Base-by-base conservation (phyloP, 64 coral and sea anemone genomes). In the Stichodactyla mertensii region DNA sequence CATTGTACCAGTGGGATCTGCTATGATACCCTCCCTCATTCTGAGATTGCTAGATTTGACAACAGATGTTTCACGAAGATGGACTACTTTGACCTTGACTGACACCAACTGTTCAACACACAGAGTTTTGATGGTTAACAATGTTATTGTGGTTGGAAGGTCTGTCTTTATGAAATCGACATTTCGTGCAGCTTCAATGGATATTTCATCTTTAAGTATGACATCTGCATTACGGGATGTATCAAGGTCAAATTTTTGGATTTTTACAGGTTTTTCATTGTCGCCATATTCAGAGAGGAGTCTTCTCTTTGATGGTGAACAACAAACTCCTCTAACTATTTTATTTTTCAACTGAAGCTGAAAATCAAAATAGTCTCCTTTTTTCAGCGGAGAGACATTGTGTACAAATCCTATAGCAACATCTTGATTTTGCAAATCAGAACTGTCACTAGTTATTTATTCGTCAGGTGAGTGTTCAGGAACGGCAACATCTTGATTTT, bases 1-100 rank as follows among this genome's bases (percentile, higher is more conserved):
- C 20, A 93, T 91, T 6, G 51, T 81, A 12, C 57, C 67, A 85
- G 86, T 89, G 53, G 58, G 87, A 71, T 93, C 83, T 86, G 88
- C 61, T 54, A 93, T 28, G 16, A 52, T 59, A 51, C 16, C 91
- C 55, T 85, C 84, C 20, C 20, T 20, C 79, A 89, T 56, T 57
- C n/a, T 54, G 23, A 89, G 56, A 52, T 79, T 52, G 2, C 31
- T 13, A 52, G 28, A 52, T 6, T 78, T 10, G 13, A 79, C 31
- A 11, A 52, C 6, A 13, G 3, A 13, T 6, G 13, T 7, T 16
- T 10, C 1, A 13, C 1, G 2, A 10, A 79, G 28, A 6, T 54
- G 28, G 2, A n/a, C n/a, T n/a, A n/a, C n/a, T n/a, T n/a, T n/a
- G n/a, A n/a, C 77, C 52, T 79, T 79, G 5, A 79, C 4, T 13